A percentile compares a stretch with the other conserved stretches of the same genome.
These are phyloP conservation scores for Emydura subglobosa DNA, from an alignment of 2,113 vertebrate species.

Conservation along the genomic window DNA sequence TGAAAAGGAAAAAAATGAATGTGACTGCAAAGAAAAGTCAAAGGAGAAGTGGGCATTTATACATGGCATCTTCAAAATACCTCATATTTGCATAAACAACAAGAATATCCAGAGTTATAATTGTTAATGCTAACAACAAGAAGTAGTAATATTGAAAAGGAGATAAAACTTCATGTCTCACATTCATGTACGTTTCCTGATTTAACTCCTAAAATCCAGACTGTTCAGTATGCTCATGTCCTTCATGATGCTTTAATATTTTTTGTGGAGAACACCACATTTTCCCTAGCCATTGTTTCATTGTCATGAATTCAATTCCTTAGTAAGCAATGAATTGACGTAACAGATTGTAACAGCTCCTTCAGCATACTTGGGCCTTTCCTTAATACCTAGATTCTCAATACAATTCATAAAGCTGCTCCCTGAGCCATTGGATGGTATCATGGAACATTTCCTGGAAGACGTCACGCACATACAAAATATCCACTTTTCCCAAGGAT, in stretches of 20 bases:
- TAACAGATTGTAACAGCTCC: neutral
- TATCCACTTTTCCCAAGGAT: neutral
- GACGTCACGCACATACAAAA: neutral
- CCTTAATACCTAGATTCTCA: neutral
- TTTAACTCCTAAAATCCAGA: neutral
- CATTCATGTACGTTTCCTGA: neutral
- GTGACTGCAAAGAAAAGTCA: neutral
- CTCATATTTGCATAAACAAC: accelerated
- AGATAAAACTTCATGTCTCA: neutral
- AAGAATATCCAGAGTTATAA: neutral
- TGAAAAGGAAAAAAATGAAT: neutral
- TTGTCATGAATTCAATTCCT: neutral
- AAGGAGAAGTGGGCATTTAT: neutral
- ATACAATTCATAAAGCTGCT: neutral
- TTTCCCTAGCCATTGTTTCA: neutral
- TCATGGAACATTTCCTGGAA: neutral
- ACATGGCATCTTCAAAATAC: neutral
- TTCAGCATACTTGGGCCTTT: neutral
- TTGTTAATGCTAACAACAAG: accelerated
- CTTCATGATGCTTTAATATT: neutral
- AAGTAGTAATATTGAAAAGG: neutral
- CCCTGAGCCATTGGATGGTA: neutral
- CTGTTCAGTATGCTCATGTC: no score
- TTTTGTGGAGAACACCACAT: neutral
- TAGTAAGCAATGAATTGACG: neutral